Conservation (phyloP, 2,113 vertebrate species). For the Python bivittatus region DNA sequence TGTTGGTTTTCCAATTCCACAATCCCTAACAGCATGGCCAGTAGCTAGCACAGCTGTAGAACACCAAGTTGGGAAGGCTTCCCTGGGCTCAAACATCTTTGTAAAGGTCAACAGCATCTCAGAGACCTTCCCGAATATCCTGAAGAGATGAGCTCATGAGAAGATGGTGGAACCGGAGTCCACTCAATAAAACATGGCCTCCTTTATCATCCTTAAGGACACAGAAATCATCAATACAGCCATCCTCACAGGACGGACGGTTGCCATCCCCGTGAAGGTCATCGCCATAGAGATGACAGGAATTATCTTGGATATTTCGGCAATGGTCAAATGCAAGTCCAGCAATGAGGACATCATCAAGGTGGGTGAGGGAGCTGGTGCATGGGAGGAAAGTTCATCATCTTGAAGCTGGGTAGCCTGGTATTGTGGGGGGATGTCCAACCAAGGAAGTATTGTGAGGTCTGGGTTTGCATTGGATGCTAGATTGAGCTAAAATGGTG, state of each 20-base stretch:
- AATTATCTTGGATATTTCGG: slow-evolving; percentile 83
- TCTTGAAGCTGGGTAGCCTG: neutral
- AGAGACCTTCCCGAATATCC: neutral
- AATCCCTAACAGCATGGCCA: neutral
- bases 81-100: neutral
- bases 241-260: slow-evolving; percentile 91
- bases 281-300: slow-evolving; percentile 94
- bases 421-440: too few species aligned
- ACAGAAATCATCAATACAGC: slow-evolving; percentile 98
- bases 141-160: neutral
- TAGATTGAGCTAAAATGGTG: neutral
- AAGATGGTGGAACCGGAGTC: neutral
- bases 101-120: neutral
- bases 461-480: neutral
- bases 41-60: neutral
- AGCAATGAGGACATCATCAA: slow-evolving; percentile 97
- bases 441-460: neutral
- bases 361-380: slow-evolving; percentile 70
- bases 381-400: neutral
- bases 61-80: neutral
- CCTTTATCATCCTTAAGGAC: slow-evolving; percentile 75
- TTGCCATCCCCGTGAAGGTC: slow-evolving; percentile 96
- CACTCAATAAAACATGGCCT: neutral
- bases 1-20: neutral
- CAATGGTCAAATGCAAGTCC: slow-evolving; percentile 90